Base-by-base conservation (phyloP, 2,113 vertebrate species). In the Haliaeetus leucogaster region DNA sequence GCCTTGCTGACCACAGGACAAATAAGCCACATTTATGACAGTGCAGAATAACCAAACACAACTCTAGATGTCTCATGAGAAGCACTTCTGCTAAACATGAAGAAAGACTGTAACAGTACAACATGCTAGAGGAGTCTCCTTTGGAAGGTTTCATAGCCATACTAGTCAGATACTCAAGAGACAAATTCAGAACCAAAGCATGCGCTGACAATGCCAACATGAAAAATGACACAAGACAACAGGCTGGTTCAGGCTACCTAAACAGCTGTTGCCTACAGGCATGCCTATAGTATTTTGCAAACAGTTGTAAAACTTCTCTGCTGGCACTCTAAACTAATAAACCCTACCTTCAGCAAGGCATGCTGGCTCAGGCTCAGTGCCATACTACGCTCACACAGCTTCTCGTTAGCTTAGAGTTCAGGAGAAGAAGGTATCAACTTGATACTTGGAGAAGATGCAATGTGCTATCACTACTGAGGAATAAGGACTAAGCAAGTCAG, bases 311-410 rank as follows among this genome's bases (percentile, higher is more conserved):
- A 88, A 92, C 16, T 58, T 20, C 71, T 85, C 82, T 68, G 79
- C 82, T 86, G 62, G 52, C 40, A 62, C 50, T 42, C 19, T 66
- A 71, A 86, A 26, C 62, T 40, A 77, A 68, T 27, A 93, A 92
- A 72, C 32, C 14, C 48, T 10, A 50, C 45, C 86, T 25, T 34
- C 30, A 80, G 43, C 40, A 43, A 65, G 47, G 77, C 42, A 26
- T 16, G 16, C 6, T 61, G 62, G 84, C 77, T 91, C 59, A 2
- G 52, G 52, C 59, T 48, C 52, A 30, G 59, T 6, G 27, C 53
- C 32, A 7, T 2, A 25, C 16, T 14, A 25, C 0, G 0, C 43
- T 62, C 78, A 30, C 16, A 21, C 36, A 53, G 26, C 36, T 78
- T 4, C 65, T 65, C 74, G 3, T 47, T 4, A 73, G 45, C 52